Evolutionary conservation across 1,140 invertebrate genomes (phyloP).

Genomic region (Hirudo medicinalis): DNA sequence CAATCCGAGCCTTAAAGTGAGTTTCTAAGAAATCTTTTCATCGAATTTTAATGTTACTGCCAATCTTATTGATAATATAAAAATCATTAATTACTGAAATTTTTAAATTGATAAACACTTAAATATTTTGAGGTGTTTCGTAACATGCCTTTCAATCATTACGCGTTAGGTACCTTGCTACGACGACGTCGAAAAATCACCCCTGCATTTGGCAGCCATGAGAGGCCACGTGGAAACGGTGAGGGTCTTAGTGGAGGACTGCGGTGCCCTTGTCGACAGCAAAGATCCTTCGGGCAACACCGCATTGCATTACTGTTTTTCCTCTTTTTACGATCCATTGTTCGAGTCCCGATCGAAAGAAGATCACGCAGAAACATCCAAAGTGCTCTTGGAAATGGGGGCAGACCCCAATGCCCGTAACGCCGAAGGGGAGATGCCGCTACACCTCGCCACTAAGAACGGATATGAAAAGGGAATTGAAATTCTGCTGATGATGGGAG

Average conservation of each 20-base stretch:
- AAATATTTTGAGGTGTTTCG: no score
- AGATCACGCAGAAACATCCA: conserved; percentile 18
- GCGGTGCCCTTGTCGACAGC: conserved; percentile 11
- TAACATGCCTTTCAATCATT: no score
- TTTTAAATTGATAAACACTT: no score
- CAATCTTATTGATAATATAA: no score
- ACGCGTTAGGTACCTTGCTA: conserved; percentile 17
- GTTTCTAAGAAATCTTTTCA: background rate
- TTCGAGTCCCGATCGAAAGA: conserved; percentile 20
- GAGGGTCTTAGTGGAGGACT: conserved; percentile 10
- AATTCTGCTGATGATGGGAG: conserved; percentile 14
- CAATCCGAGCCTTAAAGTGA: conserved; percentile 10
- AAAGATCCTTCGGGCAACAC: conserved; percentile 19
- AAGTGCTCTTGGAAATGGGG: conserved; percentile 18
- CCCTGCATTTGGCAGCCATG: conserved; percentile 21
- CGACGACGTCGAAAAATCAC: conserved; percentile 18
- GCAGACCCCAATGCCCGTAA: conserved; percentile 29
- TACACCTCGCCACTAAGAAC: conserved; percentile 30
- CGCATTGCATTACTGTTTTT: conserved; percentile 19
- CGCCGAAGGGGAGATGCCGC: conserved; percentile 28
- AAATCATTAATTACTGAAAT: no score
- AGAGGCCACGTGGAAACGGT: conserved; percentile 20
- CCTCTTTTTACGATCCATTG: conserved; percentile 15
- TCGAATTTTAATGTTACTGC: background rate
- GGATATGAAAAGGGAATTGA: conserved; percentile 21